phyloP scores from a whole-genome alignment of 1,140 invertebrate species.

The silkworm (Bombyx mori) region ASM3026992v2 NC_085112.1:8139501-8140000 shows the following conservation, averaged over 20 bases:
- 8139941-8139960: slow-evolving; percentile 60
- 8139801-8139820: slow-evolving; percentile 37
- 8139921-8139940: slow-evolving; percentile 40
- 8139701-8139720: slow-evolving; percentile 54
- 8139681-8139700: slow-evolving; percentile 51
- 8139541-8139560: slow-evolving; percentile 14
- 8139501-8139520: neutral
- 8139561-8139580: slow-evolving; percentile 5
- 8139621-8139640: slow-evolving; percentile 60
- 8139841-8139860: slow-evolving; percentile 26
- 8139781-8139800: slow-evolving; percentile 41
- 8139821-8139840: slow-evolving; percentile 23
- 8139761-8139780: slow-evolving; percentile 50
- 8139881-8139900: slow-evolving; percentile 61
- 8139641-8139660: slow-evolving; percentile 59
- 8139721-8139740: slow-evolving; percentile 32
- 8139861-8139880: slow-evolving; percentile 57
- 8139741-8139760: slow-evolving; percentile 43
- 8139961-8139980: slow-evolving; percentile 44
- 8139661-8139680: slow-evolving; percentile 55
- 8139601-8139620: slow-evolving; percentile 47
- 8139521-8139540: neutral
- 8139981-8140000: slow-evolving; percentile 31
- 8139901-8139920: slow-evolving; percentile 64
- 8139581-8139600: slow-evolving; percentile 37